Percentiles rank a stretch among this genome's conserved stretches.
These are phyloP conservation scores for Azorinus chamasolen DNA, from an alignment of 2,888 invertebrate genomes.

Conservation along the genomic window DNA sequence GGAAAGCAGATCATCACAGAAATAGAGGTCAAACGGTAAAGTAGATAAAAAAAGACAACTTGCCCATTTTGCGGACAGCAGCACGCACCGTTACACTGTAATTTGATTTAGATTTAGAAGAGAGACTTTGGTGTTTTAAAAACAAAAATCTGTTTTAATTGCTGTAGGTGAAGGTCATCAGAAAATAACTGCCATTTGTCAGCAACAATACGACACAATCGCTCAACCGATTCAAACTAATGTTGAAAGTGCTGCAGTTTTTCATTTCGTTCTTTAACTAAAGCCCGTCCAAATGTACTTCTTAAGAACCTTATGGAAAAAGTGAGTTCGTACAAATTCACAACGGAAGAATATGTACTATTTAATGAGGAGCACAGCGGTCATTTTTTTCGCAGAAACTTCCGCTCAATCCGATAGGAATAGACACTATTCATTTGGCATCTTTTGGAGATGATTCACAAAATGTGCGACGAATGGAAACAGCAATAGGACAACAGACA, in stretches of 20 bases:
- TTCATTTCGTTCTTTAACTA: no score
- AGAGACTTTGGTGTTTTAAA: no score
- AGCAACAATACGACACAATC: no score
- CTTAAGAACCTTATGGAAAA: conserved; percentile 18
- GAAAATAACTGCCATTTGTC: no score
- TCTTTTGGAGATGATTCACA: conserved; percentile 35
- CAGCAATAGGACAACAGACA: conserved; percentile 6
- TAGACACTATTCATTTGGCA: conserved; percentile 29
- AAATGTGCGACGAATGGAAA: not conserved
- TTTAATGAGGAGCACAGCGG: conserved; percentile 35
- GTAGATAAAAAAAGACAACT: no score
- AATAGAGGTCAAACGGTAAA: not conserved
- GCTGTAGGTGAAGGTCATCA: no score
- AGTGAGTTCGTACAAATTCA: conserved; percentile 3
- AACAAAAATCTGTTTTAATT: not conserved
- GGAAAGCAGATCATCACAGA: not conserved
- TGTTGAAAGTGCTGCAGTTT: no score
- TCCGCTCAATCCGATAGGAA: conserved; percentile 8
- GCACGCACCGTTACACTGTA: no score
- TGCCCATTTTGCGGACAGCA: no score
- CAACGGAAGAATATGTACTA: conserved; percentile 10
- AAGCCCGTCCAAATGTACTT: conserved; percentile 20
- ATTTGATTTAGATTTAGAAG: no score
- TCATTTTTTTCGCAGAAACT: conserved; percentile 45
- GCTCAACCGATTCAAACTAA: no score